Evolutionary conservation across 2,113 vertebrate species (phyloP).

Genomic region (Sylvia atricapilla): DNA sequence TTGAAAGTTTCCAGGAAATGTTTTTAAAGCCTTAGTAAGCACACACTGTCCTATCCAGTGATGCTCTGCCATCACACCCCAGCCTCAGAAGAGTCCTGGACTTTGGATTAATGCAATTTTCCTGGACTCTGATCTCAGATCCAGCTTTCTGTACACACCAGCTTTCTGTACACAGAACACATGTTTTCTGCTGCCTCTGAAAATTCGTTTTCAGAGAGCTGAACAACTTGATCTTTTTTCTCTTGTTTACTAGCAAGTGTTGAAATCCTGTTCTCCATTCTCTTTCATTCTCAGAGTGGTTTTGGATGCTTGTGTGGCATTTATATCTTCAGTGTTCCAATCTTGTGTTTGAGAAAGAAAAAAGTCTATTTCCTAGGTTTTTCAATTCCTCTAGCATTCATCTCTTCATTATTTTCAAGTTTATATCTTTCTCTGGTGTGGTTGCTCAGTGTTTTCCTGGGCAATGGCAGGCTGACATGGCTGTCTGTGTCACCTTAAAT

Average conservation of each 20-base stretch:
- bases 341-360: neutral
- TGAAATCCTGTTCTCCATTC: neutral
- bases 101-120: neutral
- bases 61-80: neutral
- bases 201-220: neutral
- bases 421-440: neutral
- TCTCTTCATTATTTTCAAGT: neutral
- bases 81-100: neutral
- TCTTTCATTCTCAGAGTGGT: neutral
- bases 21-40: neutral
- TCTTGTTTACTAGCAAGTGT: neutral
- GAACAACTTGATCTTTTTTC: neutral
- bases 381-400: neutral
- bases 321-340: neutral
- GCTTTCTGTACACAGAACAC: neutral
- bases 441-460: neutral
- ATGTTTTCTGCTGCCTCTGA: neutral
- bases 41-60: neutral
- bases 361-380: neutral
- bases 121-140: neutral
- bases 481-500: neutral
- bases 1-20: neutral
- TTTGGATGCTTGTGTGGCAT: neutral
- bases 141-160: neutral
- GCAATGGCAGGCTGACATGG: neutral